Evolutionary conservation across 1,140 invertebrate species (phyloP).

Genomic region (Sipha flava): DNA sequence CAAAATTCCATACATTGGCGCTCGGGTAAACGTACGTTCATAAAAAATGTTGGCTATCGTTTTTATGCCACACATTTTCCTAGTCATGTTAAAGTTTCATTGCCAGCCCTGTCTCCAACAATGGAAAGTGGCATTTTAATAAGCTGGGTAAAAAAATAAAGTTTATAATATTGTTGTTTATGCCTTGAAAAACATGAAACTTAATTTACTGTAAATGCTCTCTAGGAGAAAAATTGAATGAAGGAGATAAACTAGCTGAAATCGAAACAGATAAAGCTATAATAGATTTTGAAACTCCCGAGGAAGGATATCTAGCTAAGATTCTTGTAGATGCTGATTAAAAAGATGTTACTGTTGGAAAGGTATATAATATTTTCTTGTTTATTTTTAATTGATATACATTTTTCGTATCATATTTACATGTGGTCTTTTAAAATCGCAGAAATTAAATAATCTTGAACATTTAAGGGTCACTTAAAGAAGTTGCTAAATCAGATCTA

Average conservation of each 20-base stretch:
- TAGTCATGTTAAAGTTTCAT: slow-evolving; percentile 69
- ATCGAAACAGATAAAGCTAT: slow-evolving; percentile 99
- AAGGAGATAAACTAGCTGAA: slow-evolving; percentile 91
- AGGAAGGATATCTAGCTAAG: slow-evolving; percentile 96
- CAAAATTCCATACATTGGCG: neutral
- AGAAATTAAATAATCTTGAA: neutral
- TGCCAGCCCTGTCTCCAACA: slow-evolving; percentile 95
- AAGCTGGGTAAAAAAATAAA: slow-evolving; percentile 98
- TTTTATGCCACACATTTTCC: slow-evolving; percentile 49
- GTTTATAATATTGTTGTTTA: slow-evolving; percentile 45
- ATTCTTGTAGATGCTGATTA: slow-evolving; percentile 68
- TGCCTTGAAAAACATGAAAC: neutral
- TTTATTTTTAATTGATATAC: neutral
- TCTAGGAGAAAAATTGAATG: slow-evolving; percentile 54
- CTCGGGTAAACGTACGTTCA: neutral
- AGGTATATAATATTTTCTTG: slow-evolving; percentile 43
- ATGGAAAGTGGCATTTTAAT: slow-evolving; percentile 98
- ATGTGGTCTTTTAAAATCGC: neutral
- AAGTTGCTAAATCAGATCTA: no score
- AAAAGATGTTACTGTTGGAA: slow-evolving; percentile 66
- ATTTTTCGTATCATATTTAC: no score
- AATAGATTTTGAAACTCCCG: slow-evolving; percentile 99
- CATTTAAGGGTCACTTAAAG: neutral
- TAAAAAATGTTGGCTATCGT: slow-evolving; percentile 24
- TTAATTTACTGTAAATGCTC: neutral